Percentiles rank a stretch among this genome's conserved stretches.
These are phyloP conservation scores for Toxotes jaculatrix DNA, from an alignment of 2,113 vertebrate species.

Conservation along the genomic window DNA sequence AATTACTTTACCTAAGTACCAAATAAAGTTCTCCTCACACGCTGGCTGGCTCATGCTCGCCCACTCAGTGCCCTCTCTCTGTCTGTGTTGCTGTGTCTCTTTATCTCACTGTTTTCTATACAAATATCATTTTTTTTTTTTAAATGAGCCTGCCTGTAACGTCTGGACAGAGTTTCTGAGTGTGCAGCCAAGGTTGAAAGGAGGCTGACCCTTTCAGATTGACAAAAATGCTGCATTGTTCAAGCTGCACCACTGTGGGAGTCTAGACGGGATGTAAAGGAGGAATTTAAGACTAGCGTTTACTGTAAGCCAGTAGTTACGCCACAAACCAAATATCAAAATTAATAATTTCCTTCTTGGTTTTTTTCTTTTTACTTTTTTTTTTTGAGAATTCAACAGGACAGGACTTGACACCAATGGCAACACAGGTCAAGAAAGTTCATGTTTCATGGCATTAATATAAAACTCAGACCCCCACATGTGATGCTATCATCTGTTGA, in stretches of 20 bases:
- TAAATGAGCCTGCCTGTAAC: not conserved
- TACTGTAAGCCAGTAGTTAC: not conserved
- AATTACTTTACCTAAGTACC: slow-evolving; percentile 38
- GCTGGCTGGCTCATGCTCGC: not conserved
- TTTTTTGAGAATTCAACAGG: not conserved
- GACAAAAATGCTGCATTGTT: not conserved
- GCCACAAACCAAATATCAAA: not conserved
- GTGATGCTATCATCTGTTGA: slow-evolving; percentile 22
- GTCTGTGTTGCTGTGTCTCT: not conserved
- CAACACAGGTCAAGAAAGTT: slow-evolving; percentile 12
- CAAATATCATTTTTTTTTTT: not conserved
- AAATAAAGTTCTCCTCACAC: slow-evolving; percentile 41
- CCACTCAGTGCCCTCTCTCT: slow-evolving; percentile 14
- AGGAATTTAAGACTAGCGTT: not conserved
- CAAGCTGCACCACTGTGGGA: not conserved
- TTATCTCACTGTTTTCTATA: not conserved
- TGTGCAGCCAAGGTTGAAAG: not conserved
- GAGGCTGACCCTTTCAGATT: not conserved
- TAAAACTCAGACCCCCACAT: slow-evolving; percentile 26
- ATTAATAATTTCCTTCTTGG: not conserved
- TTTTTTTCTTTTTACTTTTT: not conserved
- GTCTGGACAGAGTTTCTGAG: not conserved
- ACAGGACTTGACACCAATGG: not conserved
- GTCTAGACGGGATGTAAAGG: not conserved
- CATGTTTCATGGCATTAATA: slow-evolving; percentile 25